Base-by-base conservation (phyloP, 2,113 vertebrate genomes). In the Struthidea cinerea region DNA sequence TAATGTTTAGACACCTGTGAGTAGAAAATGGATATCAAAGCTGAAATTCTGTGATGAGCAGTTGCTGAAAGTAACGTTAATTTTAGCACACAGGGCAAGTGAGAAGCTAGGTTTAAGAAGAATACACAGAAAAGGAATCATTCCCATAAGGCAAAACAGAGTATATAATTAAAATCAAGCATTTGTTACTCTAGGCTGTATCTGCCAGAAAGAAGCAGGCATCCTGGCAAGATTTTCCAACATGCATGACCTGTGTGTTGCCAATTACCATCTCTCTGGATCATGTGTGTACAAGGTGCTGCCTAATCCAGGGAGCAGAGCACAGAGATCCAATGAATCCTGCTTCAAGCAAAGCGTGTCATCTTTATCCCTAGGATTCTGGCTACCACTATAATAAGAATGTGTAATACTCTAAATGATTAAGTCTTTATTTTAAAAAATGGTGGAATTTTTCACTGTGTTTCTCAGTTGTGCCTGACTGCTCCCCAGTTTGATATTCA, bases 131-230 rank as follows among this genome's bases (percentile, higher is more conserved):
- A 89, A 84, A 90, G 26, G 35, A 90, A 79, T 81, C n/a, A 24
- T 90, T 92, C 88, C 90, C 88, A 32, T 64, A 76, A 90, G 90
- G 93, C 83, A 93, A 79, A 93, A 90, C 61, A 70, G 5, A 81
- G 90, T 65, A 23, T 64, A 81, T 92, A 89, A 90, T 96, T 93
- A 96, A 81, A 80, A 89, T 78, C 61, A 71, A 92, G 60, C 68
- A 90, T 93, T 91, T 87, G 53, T 79, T 96, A 68, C 88, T 88
- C 35, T 33, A 88, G 92, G 93, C 83, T 88, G 35, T 63, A 75
- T 78, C 76, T 96, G 93, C 73, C 90, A 87, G 79, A 92, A 90
- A 86, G 73, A 76, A 77, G 82, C 50, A 90, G 79, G 64, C 82
- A 67, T 92, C 41, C 68, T 86, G 69, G 76, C 71, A 49, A 64